Base-by-base conservation (phyloP, 2,888 invertebrate species). In the Spisula subtruncata region DNA sequence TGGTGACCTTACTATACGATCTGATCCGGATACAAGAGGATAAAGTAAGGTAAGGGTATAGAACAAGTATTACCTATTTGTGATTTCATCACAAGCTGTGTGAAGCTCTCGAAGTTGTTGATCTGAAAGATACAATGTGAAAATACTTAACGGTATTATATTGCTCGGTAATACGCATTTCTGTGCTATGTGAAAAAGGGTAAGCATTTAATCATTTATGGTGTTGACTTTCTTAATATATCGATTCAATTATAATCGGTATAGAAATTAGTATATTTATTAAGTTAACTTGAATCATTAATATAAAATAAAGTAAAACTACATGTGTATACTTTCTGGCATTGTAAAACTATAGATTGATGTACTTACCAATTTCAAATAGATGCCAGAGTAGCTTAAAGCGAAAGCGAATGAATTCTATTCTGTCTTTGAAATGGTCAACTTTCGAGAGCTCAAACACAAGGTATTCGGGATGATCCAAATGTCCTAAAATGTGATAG, bases 401-500 rank as follows among this genome's bases (percentile, higher is more conserved):
- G 84, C 95, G 94, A 86, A 96, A 95, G 25, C 95, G 89, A 56
- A 96, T 94, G 90, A 96, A 96, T 86, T 96, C 96, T 32, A 96
- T 91, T 60, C 96, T 89, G 80, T 96, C 96, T 41, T 94, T 91
- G 89, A 96, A 96, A 90, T 96, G 95, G 66, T 95, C 95, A 60
- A 96, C 93, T 88, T 96, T 95, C 14, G 96, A 95, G n/a, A 96
- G 82, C 85, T 96, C 96, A 86, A 93, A 95, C 25, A 96, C 92
- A 35, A 96, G 93, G 88, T 94, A 95, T 85, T 96, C 96, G 2
- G 96, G 96, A 56, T 94, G 93, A 86, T 96, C 96, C 46, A 96
- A 91, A 46, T 95, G 94, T n/a, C 94, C 96, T 96, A 91, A 0
- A 84, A 84, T 20, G 71, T 14, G 60, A 4, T 48, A 29, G 1